These are phyloP conservation scores for Dasysyrphus tricinctus DNA, from an alignment of 2,888 invertebrate genomes.

Conservation along the genomic window DNA sequence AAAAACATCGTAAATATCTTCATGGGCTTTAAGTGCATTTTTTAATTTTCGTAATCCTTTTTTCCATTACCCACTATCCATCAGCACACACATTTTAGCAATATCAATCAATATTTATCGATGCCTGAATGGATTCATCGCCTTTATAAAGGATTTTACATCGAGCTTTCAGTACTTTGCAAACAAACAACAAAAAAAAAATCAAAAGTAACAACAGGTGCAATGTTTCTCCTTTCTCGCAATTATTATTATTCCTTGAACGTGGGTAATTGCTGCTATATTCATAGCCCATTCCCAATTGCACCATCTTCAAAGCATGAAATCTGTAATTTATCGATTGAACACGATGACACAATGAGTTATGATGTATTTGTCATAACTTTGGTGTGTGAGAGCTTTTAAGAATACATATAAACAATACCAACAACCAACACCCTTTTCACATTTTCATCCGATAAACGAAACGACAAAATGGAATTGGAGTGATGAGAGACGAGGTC, in stretches of 20 bases:
- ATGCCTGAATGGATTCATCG: too few relatives aligned
- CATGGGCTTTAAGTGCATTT: too few relatives aligned
- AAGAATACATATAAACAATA: neutral
- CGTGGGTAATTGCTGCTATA: slow-evolving; percentile 12
- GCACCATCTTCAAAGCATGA: neutral
- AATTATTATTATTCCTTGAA: slow-evolving; percentile 23
- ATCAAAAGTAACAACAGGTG: neutral
- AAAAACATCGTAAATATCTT: too few relatives aligned
- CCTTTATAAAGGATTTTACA: too few relatives aligned
- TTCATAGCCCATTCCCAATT: neutral
- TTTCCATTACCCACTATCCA: too few relatives aligned
- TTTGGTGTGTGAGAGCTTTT: neutral
- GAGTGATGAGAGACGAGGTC: neutral
- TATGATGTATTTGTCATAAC: neutral
- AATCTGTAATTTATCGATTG: slow-evolving; percentile 7
- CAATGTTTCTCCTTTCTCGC: neutral
- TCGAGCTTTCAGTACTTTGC: too few relatives aligned
- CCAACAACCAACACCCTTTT: neutral
- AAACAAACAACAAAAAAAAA: too few relatives aligned
- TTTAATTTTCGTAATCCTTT: too few relatives aligned
- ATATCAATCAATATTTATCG: too few relatives aligned
- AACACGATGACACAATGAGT: slow-evolving; percentile 5
- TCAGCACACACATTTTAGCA: too few relatives aligned
- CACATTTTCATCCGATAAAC: slow-evolving; percentile 2
- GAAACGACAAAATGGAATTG: neutral